Base-by-base conservation (phyloP, 2,888 invertebrate genomes). In the Argyresthia albistria region DNA sequence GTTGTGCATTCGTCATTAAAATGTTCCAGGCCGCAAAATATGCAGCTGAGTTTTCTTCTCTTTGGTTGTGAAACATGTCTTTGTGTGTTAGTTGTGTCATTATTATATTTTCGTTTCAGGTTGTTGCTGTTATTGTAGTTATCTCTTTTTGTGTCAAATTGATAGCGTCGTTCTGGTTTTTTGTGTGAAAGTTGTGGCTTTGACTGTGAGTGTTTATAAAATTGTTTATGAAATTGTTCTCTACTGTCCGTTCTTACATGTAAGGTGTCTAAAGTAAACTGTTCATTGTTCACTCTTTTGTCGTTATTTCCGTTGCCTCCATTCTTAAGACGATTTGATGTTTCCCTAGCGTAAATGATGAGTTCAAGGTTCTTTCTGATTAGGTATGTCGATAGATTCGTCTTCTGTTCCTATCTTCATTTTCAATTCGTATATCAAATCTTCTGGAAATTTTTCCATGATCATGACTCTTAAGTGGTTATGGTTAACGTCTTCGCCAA, bases 371-470 rank as follows among this genome's bases (percentile, higher is more conserved):
- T 6, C 12, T 43, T 48, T 43, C 53, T 42, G 4, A 53, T 53
- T n/a, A n/a, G n/a, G n/a, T 1, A n/a, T 35, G 25, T 16, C 15
- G 16, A 49, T 39, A 1, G 53, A 36, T 1, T 53, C 53, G 10
- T 3, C 36, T 1, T 48, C 50, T 1, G 47, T 12, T 12, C 25
- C 16, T 1, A 14, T 50, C 39, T 39, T 50, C 43, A 53, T 35
- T n/a, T 53, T 43, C 1, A 60, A 45, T 37, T 61, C 59, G 39
- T 58, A 57, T 52, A 60, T 57, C 4, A 59, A 52, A 53, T 65
- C 55, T 56, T 65, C 61, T 15, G 62, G 50, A 1, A 61, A 58
- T 12, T 54, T 53, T 15, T 63, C 46, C n/a, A 65, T 57, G 36
- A 60, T 45, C 4, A 63, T 14, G 4, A 36, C 37, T 11, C 49